phyloP scores from a whole-genome alignment of 2,797 vertebrate species.

The Mallotus villosus region DNA sequence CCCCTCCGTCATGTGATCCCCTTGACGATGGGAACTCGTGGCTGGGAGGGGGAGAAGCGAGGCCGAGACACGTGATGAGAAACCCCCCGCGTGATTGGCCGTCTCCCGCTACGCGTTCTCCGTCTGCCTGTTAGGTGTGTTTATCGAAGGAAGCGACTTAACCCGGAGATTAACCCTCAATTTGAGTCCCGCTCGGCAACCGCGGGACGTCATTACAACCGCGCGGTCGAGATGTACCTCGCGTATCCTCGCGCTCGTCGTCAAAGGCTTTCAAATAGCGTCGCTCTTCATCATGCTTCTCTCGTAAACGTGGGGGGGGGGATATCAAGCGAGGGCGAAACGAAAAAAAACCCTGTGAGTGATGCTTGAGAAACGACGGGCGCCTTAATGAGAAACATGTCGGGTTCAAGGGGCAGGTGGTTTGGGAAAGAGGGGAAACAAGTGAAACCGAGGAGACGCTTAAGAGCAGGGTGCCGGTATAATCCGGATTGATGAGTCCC shows the following conservation, averaged over 20 bases:
- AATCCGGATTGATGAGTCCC: conserved; percentile 75
- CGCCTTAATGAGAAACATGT: conserved; percentile 65
- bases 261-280: background rate
- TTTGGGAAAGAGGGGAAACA: conserved; percentile 68
- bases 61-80: background rate
- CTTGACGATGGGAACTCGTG: conserved; percentile 53
- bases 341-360: conserved; percentile 32
- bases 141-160: background rate
- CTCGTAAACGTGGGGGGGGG: conserved; percentile 12
- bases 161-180: background rate
- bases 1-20: conserved; percentile 55
- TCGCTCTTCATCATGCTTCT: background rate
- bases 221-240: no score
- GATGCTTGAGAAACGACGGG: conserved; percentile 42
- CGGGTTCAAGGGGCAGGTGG: conserved; percentile 72
- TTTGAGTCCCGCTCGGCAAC: no score
- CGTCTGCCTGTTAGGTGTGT: background rate
- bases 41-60: background rate
- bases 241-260: background rate
- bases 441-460: conserved; percentile 76
- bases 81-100: background rate
- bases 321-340: conserved; percentile 38
- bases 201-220: background rate
- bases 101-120: background rate
- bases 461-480: conserved; percentile 67